phyloP scores from a whole-genome alignment of 2,888 invertebrate species.

The Exocentrus adspersus region DNA sequence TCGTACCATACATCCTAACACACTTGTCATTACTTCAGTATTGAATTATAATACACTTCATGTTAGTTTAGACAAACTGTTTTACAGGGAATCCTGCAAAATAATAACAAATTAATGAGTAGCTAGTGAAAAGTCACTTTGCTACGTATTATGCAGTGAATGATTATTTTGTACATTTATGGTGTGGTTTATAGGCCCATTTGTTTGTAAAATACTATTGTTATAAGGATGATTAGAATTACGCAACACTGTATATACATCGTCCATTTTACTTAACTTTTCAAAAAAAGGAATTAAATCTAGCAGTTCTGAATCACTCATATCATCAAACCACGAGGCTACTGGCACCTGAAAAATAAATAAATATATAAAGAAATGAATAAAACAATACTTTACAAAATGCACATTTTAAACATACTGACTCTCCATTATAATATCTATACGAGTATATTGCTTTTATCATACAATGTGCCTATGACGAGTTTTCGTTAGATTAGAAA shows the following conservation, averaged over 20 bases:
- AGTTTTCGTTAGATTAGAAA: too few species aligned
- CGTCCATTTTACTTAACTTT: slow-evolving; percentile 94
- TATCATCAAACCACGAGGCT: slow-evolving; percentile 99
- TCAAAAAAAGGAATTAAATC: slow-evolving; percentile 99
- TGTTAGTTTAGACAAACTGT: slow-evolving; percentile 14
- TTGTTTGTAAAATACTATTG: slow-evolving; percentile 56
- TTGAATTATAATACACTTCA: slow-evolving; percentile 5
- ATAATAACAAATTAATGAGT: slow-evolving; percentile 16
- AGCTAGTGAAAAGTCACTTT: slow-evolving; percentile 4
- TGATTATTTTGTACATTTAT: slow-evolving; percentile 48
- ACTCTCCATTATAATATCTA: too few species aligned
- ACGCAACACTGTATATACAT: slow-evolving; percentile 94
- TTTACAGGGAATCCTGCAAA: slow-evolving; percentile 12
- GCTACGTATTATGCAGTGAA: slow-evolving; percentile 58
- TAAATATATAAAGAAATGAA: too few species aligned
- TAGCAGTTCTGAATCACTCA: slow-evolving; percentile 94
- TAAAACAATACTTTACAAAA: too few species aligned
- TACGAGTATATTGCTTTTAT: too few species aligned
- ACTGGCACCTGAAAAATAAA: slow-evolving; percentile 87
- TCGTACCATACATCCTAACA: slow-evolving; percentile 11
- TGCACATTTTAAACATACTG: too few species aligned
- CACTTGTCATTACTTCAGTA: not conserved
- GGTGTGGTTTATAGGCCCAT: slow-evolving; percentile 47
- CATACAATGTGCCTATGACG: too few species aligned
- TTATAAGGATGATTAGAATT: slow-evolving; percentile 90